phyloP scores from a whole-genome alignment of 2,797 vertebrate genomes.

The Eptatretus atami region DNA sequence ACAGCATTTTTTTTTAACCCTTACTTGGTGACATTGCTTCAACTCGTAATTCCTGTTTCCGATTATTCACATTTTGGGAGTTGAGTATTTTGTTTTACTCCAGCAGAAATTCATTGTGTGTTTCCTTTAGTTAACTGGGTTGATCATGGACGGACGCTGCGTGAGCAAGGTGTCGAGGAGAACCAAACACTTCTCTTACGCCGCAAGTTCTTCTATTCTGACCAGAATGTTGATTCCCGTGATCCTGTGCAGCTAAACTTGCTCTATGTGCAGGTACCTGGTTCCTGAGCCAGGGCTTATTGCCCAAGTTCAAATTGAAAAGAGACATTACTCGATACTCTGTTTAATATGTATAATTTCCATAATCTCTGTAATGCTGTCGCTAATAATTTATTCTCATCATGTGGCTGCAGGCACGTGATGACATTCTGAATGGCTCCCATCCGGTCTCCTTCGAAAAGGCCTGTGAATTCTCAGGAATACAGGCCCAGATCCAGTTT shows the following conservation, averaged over 20 bases:
- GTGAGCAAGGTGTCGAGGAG: conserved; percentile 87
- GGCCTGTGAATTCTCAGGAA: conserved; percentile 76
- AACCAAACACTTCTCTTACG: conserved; percentile 55
- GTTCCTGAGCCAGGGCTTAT: too few relatives aligned
- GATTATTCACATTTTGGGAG: too few relatives aligned
- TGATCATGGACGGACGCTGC: conserved; percentile 80
- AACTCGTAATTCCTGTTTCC: too few relatives aligned
- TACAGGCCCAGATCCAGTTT: conserved; percentile 95
- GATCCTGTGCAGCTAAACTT: conserved; percentile 91
- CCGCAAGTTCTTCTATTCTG: conserved; percentile 91
- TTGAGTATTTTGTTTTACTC: background rate
- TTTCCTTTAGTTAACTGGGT: conserved; percentile 57
- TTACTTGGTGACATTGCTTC: too few relatives aligned
- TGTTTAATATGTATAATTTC: too few relatives aligned
- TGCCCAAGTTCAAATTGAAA: too few relatives aligned
- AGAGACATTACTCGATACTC: too few relatives aligned
- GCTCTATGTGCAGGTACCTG: conserved; percentile 69
- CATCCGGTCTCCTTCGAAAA: conserved; percentile 96
- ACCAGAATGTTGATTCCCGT: conserved; percentile 87
- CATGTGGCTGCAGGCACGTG: conserved; percentile 36
- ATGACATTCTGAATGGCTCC: conserved; percentile 92
- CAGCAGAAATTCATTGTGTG: background rate
- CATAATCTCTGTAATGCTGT: background rate
- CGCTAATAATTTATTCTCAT: conserved; percentile 3
- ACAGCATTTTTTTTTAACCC: too few relatives aligned